phyloP scores from a whole-genome alignment of 2,113 vertebrate species.

The Stegastes partitus region DNA sequence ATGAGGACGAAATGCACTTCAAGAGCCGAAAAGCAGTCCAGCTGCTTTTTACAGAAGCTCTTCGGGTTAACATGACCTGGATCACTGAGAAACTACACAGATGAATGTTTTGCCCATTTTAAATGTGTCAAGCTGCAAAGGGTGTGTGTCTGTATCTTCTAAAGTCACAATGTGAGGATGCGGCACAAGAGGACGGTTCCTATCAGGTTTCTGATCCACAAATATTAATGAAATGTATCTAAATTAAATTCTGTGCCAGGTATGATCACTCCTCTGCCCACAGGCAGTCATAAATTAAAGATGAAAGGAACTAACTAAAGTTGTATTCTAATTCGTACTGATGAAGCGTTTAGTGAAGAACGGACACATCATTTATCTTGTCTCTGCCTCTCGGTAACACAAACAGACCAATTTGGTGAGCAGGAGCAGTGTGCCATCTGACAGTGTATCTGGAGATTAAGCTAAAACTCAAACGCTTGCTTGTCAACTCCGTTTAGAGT shows the following conservation, averaged over 20 bases:
- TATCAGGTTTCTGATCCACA: background rate
- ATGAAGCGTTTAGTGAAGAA: background rate
- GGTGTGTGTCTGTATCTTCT: background rate
- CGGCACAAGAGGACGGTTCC: background rate
- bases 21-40: too few relatives aligned
- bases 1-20: too few relatives aligned
- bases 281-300: background rate
- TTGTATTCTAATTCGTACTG: background rate
- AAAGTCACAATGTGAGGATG: too few relatives aligned
- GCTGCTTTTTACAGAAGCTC: too few relatives aligned
- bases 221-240: slow-evolving; percentile 7
- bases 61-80: too few relatives aligned
- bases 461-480: background rate
- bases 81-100: too few relatives aligned
- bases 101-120: background rate
- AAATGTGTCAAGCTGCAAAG: background rate
- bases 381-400: too few relatives aligned
- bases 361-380: background rate
- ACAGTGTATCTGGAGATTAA: background rate
- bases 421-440: background rate
- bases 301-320: background rate
- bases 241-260: slow-evolving; percentile 13
- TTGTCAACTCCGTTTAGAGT: background rate
- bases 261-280: background rate
- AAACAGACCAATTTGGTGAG: too few relatives aligned